Conservation (phyloP, 2,113 vertebrate genomes). For the Pavo muticus region DNA sequence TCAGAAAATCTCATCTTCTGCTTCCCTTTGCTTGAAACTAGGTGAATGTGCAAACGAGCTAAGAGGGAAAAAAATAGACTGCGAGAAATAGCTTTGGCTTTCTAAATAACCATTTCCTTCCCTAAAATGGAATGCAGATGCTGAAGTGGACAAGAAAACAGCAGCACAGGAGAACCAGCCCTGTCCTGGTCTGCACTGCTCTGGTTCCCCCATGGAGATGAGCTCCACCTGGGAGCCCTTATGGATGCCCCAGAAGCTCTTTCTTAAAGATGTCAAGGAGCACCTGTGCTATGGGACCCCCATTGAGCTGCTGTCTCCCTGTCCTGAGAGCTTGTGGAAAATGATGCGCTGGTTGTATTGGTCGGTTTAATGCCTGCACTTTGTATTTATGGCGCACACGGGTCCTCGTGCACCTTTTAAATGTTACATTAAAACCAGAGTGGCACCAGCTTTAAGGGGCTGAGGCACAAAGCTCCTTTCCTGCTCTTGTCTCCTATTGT, state of each 20-base stretch:
- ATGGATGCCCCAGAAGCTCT: not conserved
- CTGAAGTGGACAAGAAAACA: not conserved
- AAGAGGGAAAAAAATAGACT: not conserved
- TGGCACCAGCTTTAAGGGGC: not conserved
- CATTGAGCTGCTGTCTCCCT: not conserved
- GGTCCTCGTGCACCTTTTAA: conserved; percentile 7
- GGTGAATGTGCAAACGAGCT: not conserved
- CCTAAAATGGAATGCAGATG: not conserved
- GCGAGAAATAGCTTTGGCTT: conserved; percentile 1
- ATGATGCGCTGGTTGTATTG: not conserved
- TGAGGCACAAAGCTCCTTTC: not conserved
- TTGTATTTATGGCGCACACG: not conserved
- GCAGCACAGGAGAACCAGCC: not conserved
- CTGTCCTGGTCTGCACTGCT: not conserved
- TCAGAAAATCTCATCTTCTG: conserved; percentile 34
- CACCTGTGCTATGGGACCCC: not conserved
- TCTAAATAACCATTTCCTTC: not conserved
- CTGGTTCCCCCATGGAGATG: not conserved
- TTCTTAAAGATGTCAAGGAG: not conserved
- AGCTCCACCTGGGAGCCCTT: not conserved
- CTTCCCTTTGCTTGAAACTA: conserved; percentile 18
- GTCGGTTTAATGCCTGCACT: not conserved
- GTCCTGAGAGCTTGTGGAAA: not conserved
- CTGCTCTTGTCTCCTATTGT: conserved; percentile 26
- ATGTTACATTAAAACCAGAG: conserved; percentile 45